Base-by-base conservation (phyloP, 2,888 invertebrate species). In the Drosophila melanocephala region DNA sequence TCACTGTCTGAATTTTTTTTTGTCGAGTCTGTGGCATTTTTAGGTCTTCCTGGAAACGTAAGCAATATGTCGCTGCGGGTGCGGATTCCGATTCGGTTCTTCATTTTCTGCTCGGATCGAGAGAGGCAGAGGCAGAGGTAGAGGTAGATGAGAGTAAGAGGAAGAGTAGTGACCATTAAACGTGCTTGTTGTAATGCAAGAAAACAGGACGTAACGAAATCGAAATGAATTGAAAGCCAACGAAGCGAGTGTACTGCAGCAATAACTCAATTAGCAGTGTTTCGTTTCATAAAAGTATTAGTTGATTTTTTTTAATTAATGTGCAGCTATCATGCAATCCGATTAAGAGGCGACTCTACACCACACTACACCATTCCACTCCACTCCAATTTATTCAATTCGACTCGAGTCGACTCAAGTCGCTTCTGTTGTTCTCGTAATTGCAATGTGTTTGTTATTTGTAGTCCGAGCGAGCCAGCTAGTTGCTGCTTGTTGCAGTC, bases 261-360 rank as follows among this genome's bases (percentile, higher is more conserved):
- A 84, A 91, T 91, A 92, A 91, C 92, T 91, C 92, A 91, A 91
- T 91, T 91, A 92, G 91, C 90, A 89, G 87, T 87, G 82, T 91
- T 86, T 86, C 86, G 90, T 87, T 87, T 92, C 91, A 91, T 90
- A 89, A 91, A 92, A 91, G 86, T 91, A 91, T 92, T 90, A 89
- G 91, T 90, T 88, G 84, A 77, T 75, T 87, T 87, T 88, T 90
- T 91, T 88, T 87, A 91, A 91, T 88, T 85, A 89, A 85, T 85
- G 91, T 91, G 86, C 90, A 87, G 87, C 88, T 90, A 90, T 91
- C 91, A 91, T 89, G 91, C 90, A 90, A 91, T 86, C 77, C 91
- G 88, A 91, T 91, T 84, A 91, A 85, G 75, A 84, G 85, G 71
- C 89, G 72, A 78, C 70, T 75, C 62, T 60, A 62, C 62, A 51